Base-by-base conservation (phyloP, 2,113 vertebrate species). In the Alligator mississippiensis region DNA sequence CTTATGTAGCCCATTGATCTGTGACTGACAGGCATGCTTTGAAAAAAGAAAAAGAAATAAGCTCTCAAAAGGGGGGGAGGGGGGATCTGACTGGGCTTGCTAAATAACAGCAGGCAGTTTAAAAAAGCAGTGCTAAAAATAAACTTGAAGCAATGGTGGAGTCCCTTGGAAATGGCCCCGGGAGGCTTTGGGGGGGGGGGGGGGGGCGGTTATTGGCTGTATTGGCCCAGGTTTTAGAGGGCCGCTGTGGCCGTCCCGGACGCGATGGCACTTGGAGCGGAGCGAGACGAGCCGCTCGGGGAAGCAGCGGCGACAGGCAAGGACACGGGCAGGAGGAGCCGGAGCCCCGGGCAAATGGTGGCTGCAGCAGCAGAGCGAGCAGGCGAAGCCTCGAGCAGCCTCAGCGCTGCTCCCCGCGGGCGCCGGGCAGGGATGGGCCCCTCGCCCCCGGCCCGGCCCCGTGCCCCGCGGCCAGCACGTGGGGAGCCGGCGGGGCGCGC, bases 121-220 rank as follows among this genome's bases (percentile, higher is more conserved):
- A 84, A 94, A 93, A 96, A 94, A 96, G 5, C n/a, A 10, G 4
- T 24, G 93, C 95, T 93, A 96, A 90, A 94, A 96, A 94, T 96
- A 95, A 85, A 87, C 92, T 90, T 59, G 38, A 4, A 47, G 47
- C 47, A 47, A 47, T 47, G 28, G 59, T 13, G 57, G 14, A 66
- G 24, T n/a, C 34, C 58, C 30, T 57, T 34, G 38, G 63, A 80
- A 90, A 85, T 58, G 82, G 66, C 74, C 30, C 80, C 60, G 38
- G 24, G 59, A 47, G 34, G 54, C 13, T 22, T n/a, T n/a, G n/a
- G n/a, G n/a, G n/a, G n/a, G n/a, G n/a, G n/a, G 16, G 27, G 30
- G 59, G 34, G 19, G 62, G 34, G 54, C 57, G 18, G 12, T 12
- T 27, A 27, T 27, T 19, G 68, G 22, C 14, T 34, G 21, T 59